Percentiles rank a stretch among this genome's conserved stretches.
Conservation (phyloP, 2,113 vertebrate species). For the Triplophysa rosa region DNA sequence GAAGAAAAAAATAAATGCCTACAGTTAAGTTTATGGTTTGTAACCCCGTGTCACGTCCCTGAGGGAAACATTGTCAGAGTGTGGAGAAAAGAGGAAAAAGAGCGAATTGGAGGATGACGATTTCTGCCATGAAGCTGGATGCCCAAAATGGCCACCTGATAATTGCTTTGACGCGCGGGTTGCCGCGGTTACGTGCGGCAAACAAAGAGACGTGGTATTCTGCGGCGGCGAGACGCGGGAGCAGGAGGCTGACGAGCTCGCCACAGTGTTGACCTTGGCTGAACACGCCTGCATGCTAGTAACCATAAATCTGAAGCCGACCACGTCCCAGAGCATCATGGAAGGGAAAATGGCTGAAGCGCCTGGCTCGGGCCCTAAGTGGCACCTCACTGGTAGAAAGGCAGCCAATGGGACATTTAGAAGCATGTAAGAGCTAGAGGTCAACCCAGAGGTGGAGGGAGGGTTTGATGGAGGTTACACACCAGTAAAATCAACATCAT, state of each 20-base stretch:
- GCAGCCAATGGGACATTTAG: not conserved
- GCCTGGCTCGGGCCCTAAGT: conserved; percentile 36
- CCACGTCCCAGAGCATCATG: conserved; percentile 43
- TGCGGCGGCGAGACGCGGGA: conserved; percentile 41
- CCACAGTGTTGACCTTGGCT: conserved; percentile 74
- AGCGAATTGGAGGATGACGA: conserved; percentile 42
- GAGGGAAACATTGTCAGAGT: conserved; percentile 29
- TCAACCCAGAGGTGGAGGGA: conserved; percentile 9
- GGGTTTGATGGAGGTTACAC: conserved; percentile 26
- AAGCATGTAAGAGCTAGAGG: not conserved
- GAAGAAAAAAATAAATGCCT: conserved; percentile 53
- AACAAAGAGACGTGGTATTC: conserved; percentile 64
- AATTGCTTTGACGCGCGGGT: conserved; percentile 57
- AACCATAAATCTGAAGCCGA: conserved; percentile 58
- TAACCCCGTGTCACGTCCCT: conserved; percentile 60
- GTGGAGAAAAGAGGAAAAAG: conserved; percentile 40
- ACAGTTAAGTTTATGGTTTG: conserved; percentile 60
- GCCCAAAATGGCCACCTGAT: conserved; percentile 61
- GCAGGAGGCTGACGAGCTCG: conserved; percentile 46
- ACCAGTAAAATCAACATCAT: conserved; percentile 5
- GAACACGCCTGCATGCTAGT: conserved; percentile 24
- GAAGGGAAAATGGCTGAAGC: conserved; percentile 49
- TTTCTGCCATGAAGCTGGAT: conserved; percentile 41
- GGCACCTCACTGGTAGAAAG: conserved; percentile 28
- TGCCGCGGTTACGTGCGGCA: conserved; percentile 65